Conservation (phyloP, 2,113 vertebrate species). For the Eonycteris spelaea region DNA sequence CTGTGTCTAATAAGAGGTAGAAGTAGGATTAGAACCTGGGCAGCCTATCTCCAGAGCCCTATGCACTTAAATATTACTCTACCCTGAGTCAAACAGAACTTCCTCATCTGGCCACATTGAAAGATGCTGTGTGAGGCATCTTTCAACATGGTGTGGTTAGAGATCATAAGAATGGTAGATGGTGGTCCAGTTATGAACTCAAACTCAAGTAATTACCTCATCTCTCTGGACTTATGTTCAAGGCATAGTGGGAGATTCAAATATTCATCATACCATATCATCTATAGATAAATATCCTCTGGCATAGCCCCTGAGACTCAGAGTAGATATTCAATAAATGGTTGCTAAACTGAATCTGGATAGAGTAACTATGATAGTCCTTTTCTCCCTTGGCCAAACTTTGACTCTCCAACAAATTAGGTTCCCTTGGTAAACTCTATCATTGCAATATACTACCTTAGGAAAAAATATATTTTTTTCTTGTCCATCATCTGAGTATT, state of each 20-base stretch:
- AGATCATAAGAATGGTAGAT: not conserved
- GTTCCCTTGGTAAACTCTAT: not conserved
- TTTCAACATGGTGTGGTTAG: not conserved
- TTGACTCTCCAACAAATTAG: not conserved
- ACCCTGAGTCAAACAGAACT: not conserved
- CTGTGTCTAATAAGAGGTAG: not conserved
- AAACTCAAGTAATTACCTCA: not conserved
- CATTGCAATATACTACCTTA: not conserved
- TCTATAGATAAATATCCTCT: not conserved
- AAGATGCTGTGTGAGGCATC: not conserved
- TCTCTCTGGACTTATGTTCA: not conserved
- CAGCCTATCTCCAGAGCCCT: not conserved
- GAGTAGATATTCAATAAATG: not conserved
- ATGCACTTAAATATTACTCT: not conserved
- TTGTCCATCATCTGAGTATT: not conserved
- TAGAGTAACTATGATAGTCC: not conserved
- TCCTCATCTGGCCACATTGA: not conserved
- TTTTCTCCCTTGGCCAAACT: not conserved
- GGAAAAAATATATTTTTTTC: not conserved
- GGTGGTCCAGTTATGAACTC: not conserved
- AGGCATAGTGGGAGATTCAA: not conserved
- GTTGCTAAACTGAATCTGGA: not conserved
- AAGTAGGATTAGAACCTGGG: not conserved
- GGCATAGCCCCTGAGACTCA: not conserved
- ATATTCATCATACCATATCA: not conserved